Evolutionary conservation across 2,113 vertebrate species (phyloP), one percentile per base, ranked within the genome.

Genomic region (Pandion haliaetus): DNA sequence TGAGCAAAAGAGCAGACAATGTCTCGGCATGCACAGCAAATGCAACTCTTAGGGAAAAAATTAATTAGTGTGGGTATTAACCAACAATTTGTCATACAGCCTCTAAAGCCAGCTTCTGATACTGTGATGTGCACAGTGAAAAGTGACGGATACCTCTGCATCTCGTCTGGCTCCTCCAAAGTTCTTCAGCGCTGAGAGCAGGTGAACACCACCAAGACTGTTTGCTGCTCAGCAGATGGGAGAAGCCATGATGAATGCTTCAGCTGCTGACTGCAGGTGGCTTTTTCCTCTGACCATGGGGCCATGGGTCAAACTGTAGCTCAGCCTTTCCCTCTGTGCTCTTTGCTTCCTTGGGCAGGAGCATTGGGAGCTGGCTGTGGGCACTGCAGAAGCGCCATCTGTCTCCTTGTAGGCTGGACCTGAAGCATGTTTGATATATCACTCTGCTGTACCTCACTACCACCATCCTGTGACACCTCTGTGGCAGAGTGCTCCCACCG

Each of bases 31-130:
- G 44, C 85, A 57, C 25, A 80, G 90, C 44, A 63, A 74, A 50
- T 25, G 65, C 65, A 72, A 25, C 47, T 88, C 8, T 20, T 47
- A 65, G 49, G 36, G 21, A 2, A 26, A 69, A 74, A 61, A 36
- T 45, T 16, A 85, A 82, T 85, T 65, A 50, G 79, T 55, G n/a
- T 31, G 17, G 40, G 13, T 65, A 84, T 82, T 95, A 94, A 84
- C 42, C 28, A 70, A 67, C 66, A 80, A 47, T 95, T 92, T 95
- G 49, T 85, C 90, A 83, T 32, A 36, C 34, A 80, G 54, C 40
- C 82, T 76, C 66, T 24, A 16, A 80, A 61, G 34, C 9, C 79
- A 72, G 86, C 28, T 83, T 61, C n/a, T 57, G 54, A 18, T 42
- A 57, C n/a, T 76, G 44, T 44, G n/a, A 84, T 55, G 73, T 3